Percentiles rank a stretch among this genome's conserved stretches.
phyloP scores from a whole-genome alignment of 2,113 vertebrate species.

The Ammodramus savannarum region DNA sequence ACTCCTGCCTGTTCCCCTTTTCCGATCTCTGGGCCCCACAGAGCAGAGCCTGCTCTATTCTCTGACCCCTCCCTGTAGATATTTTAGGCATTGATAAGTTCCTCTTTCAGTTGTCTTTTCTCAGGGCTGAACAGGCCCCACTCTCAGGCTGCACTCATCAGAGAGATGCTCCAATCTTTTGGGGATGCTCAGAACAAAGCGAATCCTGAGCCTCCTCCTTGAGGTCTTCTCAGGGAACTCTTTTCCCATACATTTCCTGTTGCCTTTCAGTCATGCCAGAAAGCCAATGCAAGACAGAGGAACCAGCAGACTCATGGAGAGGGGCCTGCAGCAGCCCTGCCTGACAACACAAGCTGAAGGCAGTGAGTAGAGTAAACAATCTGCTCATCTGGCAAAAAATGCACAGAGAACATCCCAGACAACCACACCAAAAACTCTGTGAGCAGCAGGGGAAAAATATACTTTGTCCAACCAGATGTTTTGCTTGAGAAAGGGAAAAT shows the following conservation, averaged over 20 bases:
- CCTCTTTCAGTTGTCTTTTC: not conserved
- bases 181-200: not conserved
- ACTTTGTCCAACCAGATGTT: not conserved
- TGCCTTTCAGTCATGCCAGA: not conserved
- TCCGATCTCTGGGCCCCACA: not conserved
- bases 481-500: not conserved
- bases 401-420: not conserved
- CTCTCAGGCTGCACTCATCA: not conserved
- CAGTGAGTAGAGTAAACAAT: not conserved
- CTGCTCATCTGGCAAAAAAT: not conserved
- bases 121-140: not conserved
- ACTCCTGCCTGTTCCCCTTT: fast-evolving
- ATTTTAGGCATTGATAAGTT: not conserved
- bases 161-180: not conserved
- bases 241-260: fast-evolving
- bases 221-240: not conserved
- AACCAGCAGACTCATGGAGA: not conserved
- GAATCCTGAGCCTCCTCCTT: not conserved
- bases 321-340: not conserved
- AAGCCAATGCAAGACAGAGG: not conserved
- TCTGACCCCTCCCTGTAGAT: not conserved
- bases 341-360: not conserved
- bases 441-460: not conserved
- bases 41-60: not conserved
- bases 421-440: not conserved